Evolutionary conservation across 2,797 vertebrate species (phyloP).

Genomic region (Anomalospiza imberbis): DNA sequence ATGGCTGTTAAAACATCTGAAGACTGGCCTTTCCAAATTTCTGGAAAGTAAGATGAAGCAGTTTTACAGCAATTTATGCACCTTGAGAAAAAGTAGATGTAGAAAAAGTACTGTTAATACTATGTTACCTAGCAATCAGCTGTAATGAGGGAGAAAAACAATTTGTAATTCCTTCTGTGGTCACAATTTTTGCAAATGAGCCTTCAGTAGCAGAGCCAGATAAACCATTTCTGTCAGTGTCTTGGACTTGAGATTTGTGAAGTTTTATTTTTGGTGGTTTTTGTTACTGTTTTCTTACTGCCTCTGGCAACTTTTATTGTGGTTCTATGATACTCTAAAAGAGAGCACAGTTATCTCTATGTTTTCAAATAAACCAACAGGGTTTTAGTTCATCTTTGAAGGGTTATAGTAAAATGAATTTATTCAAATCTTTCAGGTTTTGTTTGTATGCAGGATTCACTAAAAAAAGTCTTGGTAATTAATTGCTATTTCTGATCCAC

Average conservation of each 20-base stretch:
- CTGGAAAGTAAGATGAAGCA: neutral
- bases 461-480: neutral
- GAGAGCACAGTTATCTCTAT: rapidly evolving
- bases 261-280: neutral
- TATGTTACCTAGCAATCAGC: neutral
- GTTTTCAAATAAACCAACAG: neutral
- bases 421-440: neutral
- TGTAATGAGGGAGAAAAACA: neutral
- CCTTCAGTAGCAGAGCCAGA: neutral
- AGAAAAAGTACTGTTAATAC: neutral
- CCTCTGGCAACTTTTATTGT: neutral
- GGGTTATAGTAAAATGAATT: neutral
- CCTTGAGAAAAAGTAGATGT: neutral
- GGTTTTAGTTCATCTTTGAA: neutral
- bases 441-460: neutral
- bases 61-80: neutral
- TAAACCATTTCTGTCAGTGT: neutral
- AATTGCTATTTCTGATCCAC: neutral
- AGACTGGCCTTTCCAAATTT: neutral
- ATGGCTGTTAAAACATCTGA: neutral
- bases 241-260: neutral
- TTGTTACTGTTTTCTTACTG: neutral
- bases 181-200: neutral
- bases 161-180: neutral
- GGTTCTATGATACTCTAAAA: neutral